A percentile compares a stretch with the other conserved stretches of the same genome.
Conservation (phyloP, 2,797 vertebrate genomes). For the Poeciliopsis presidionis region DNA sequence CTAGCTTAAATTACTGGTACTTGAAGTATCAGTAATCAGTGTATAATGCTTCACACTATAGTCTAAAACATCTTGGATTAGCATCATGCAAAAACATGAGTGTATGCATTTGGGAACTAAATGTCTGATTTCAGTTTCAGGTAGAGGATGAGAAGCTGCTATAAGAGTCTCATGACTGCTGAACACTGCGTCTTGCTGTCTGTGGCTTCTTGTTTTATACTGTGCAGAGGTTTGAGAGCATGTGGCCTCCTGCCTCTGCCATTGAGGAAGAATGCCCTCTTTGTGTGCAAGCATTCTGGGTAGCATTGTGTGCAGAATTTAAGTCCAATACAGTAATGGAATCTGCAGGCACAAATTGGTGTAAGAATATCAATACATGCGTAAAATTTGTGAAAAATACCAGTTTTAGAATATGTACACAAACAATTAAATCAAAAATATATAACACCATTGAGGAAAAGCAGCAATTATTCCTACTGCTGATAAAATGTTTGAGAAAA, state of each 20-base stretch:
- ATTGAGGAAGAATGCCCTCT: constrained; percentile 55
- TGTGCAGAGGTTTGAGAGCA: constrained; percentile 57
- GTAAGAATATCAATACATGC: not conserved
- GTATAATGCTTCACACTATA: not conserved
- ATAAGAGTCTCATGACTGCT: constrained; percentile 55
- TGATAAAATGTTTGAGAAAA: not conserved
- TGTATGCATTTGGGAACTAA: not conserved
- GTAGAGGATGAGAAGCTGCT: constrained; percentile 28
- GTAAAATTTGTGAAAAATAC: not conserved
- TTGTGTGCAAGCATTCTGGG: constrained; percentile 54
- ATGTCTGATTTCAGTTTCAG: constrained; percentile 16
- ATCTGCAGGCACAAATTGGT: not conserved
- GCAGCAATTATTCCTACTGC: not conserved
- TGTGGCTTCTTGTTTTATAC: constrained; percentile 59
- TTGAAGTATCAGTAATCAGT: not conserved
- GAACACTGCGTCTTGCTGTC: constrained; percentile 37
- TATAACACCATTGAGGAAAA: not conserved
- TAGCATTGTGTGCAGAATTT: constrained; percentile 19
- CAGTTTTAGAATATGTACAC: not conserved
- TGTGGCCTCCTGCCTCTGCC: constrained; percentile 45
- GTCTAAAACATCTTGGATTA: not conserved
- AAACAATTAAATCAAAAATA: not conserved
- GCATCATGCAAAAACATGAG: not conserved
- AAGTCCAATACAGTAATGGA: not conserved
- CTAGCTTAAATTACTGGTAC: not conserved